phyloP scores from a whole-genome alignment of 2,888 invertebrate genomes.

The Diplazon laetatorius region DNA sequence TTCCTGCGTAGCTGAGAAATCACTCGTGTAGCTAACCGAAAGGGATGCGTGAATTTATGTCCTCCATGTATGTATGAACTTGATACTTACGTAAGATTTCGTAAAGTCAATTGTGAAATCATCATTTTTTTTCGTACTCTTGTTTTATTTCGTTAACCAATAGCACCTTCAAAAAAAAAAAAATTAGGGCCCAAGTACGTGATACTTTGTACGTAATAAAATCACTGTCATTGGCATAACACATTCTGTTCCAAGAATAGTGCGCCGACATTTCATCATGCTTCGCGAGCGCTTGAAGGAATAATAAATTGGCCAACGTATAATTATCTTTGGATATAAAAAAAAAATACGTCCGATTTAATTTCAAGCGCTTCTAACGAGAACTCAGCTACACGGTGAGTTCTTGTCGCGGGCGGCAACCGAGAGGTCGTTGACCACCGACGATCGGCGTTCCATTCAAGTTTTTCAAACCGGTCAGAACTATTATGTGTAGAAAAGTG shows the following conservation, averaged over 20 bases:
- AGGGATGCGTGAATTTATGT: neutral
- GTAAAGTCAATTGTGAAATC: neutral
- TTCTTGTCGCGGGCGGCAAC: slow-evolving; percentile 14
- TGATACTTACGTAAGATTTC: neutral
- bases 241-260: too few species aligned
- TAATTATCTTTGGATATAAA: slow-evolving; percentile 12
- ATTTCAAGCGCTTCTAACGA: slow-evolving; percentile 19
- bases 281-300: too few species aligned
- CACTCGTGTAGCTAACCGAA: neutral
- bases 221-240: too few species aligned
- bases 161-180: too few species aligned
- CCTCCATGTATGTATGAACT: neutral
- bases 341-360: slow-evolving; percentile 1
- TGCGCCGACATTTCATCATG: too few species aligned
- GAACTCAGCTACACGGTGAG: slow-evolving; percentile 12
- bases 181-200: too few species aligned
- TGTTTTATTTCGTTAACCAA: too few species aligned
- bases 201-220: too few species aligned
- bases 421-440: slow-evolving; percentile 17
- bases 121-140: neutral
- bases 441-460: slow-evolving; percentile 68
- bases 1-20: slow-evolving; percentile 34
- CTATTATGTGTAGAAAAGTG: slow-evolving; percentile 63
- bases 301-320: too few species aligned
- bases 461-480: slow-evolving; percentile 70